These are phyloP conservation scores for Saguinus midas DNA, from an alignment of 2,113 vertebrate species.

Conservation along the genomic window DNA sequence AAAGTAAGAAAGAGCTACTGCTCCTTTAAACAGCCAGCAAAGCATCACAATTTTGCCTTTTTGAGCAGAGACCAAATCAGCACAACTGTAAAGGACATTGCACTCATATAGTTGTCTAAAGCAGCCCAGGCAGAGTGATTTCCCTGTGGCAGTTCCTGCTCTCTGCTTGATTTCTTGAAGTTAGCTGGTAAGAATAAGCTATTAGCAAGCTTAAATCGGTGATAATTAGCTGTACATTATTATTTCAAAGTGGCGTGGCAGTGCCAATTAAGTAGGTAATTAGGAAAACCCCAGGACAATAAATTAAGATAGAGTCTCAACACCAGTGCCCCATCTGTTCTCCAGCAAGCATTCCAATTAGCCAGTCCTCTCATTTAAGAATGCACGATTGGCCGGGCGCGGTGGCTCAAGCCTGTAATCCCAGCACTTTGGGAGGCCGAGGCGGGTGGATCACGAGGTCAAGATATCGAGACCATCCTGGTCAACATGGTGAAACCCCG, in stretches of 20 bases:
- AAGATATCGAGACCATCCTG: too few species aligned
- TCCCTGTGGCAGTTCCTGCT: conserved; percentile 63
- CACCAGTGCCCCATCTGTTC: conserved; percentile 75
- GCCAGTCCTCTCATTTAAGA: conserved; percentile 46
- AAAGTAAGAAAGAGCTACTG: not conserved
- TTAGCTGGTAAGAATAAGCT: conserved; percentile 75
- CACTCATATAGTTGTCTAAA: conserved; percentile 15
- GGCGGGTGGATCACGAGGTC: too few species aligned
- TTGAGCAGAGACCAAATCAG: conserved; percentile 29
- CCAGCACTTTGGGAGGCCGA: too few species aligned
- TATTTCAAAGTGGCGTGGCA: conserved; percentile 77
- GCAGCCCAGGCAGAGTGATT: conserved; percentile 42
- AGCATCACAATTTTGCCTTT: not conserved
- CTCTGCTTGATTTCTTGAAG: conserved; percentile 72
- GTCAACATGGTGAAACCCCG: too few species aligned
- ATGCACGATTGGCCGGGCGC: not conserved
- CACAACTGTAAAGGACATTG: not conserved
- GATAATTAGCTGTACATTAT: conserved; percentile 80
- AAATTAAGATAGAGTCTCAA: conserved; percentile 77
- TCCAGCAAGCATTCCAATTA: conserved; percentile 71
- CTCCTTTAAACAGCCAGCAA: not conserved
- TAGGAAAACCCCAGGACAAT: conserved; percentile 80
- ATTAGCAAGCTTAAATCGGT: conserved; percentile 77
- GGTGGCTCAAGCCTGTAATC: too few species aligned
- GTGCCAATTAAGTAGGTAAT: conserved; percentile 80